phyloP scores from a whole-genome alignment of 2,113 vertebrate genomes.

The Urocynchramus pylzowi region DNA sequence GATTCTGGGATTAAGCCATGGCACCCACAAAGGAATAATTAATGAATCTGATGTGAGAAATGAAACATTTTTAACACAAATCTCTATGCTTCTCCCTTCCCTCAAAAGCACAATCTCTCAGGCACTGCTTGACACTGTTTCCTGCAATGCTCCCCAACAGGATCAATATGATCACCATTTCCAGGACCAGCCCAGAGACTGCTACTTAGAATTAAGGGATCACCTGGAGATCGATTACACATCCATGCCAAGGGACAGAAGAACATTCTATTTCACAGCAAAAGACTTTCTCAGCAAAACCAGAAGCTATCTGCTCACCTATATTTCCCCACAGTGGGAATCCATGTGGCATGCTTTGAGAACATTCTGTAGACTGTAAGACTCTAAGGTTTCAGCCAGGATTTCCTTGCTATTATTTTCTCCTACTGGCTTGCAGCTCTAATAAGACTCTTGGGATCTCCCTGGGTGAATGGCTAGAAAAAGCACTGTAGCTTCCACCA shows the following conservation, averaged over 20 bases:
- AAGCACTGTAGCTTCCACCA: neutral
- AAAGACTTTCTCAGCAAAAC: neutral
- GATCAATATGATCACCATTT: neutral
- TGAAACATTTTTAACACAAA: neutral
- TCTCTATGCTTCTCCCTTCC: neutral
- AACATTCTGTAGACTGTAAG: slow-evolving; percentile 3
- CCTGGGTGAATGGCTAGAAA: slow-evolving; percentile 8
- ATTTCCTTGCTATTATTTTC: slow-evolving; percentile 33
- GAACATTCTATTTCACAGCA: neutral
- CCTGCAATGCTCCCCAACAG: accelerated
- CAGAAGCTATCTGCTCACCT: neutral
- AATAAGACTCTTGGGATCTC: slow-evolving; percentile 3
- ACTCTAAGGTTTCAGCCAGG: neutral
- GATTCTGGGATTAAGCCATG: neutral
- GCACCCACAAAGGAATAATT: neutral
- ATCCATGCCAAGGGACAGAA: neutral
- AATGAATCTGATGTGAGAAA: neutral
- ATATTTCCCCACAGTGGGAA: neutral
- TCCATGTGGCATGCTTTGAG: neutral
- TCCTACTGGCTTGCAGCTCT: slow-evolving; percentile 12
- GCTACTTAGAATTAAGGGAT: neutral
- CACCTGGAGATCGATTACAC: neutral
- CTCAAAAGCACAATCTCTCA: neutral
- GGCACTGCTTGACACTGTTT: neutral
- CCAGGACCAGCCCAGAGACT: neutral